Percentiles rank a stretch among this genome's conserved stretches.
Conservation (phyloP, 1,140 invertebrate genomes). For the Bombus vancouverensis region DNA sequence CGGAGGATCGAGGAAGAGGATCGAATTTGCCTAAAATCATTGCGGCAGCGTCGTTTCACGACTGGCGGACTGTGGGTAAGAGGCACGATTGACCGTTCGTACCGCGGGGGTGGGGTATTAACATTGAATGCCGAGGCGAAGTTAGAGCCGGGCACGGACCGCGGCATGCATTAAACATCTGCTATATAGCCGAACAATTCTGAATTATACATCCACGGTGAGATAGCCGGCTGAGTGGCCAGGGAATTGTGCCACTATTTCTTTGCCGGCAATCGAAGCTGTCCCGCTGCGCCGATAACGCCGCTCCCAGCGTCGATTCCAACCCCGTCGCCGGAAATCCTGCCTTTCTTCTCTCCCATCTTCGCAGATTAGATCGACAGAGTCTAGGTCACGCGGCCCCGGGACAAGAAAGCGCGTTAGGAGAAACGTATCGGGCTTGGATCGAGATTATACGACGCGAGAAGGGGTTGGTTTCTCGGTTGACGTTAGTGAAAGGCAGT, state of each 20-base stretch:
- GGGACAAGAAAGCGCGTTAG: background rate
- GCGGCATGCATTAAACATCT: constrained; percentile 80
- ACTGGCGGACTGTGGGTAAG: constrained; percentile 60
- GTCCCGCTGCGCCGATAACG: constrained; percentile 56
- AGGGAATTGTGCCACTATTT: constrained; percentile 73
- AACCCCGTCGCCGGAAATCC: background rate
- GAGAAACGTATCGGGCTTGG: background rate
- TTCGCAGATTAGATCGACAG: constrained; percentile 42
- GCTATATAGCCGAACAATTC: constrained; percentile 76
- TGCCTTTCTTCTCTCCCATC: constrained; percentile 4
- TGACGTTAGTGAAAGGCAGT: too few species aligned
- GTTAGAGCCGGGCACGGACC: constrained; percentile 55
- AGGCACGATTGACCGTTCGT: constrained; percentile 62
- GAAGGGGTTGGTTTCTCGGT: too few species aligned
- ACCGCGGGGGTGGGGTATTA: constrained; percentile 71
- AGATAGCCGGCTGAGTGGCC: constrained; percentile 70
- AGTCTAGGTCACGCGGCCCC: constrained; percentile 26
- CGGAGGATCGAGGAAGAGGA: background rate
- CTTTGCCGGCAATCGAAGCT: constrained; percentile 69
- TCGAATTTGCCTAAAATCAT: constrained; percentile 67
- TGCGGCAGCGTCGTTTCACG: constrained; percentile 49
- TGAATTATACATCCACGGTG: constrained; percentile 78
- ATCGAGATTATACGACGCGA: too few species aligned
- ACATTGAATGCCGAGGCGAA: constrained; percentile 75
- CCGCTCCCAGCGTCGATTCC: background rate